phyloP scores from a whole-genome alignment of 2,113 vertebrate genomes.

The Paralichthys olivaceus region DNA sequence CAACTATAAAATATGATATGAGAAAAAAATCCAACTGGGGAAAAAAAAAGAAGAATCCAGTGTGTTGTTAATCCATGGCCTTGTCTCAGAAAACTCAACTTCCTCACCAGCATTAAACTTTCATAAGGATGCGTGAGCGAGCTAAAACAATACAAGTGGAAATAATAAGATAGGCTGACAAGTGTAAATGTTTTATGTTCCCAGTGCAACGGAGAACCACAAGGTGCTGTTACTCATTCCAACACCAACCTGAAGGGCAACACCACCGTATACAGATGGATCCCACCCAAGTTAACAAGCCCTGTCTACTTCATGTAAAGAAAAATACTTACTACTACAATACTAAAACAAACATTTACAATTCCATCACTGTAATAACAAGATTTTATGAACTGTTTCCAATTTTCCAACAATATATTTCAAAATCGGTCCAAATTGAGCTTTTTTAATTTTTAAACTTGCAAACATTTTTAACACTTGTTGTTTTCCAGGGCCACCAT shows the following conservation, averaged over 20 bases:
- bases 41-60: neutral
- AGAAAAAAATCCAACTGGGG: neutral
- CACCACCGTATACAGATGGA: slow-evolving; percentile 59
- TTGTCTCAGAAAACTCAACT: neutral
- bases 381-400: too few relatives aligned
- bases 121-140: neutral
- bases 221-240: slow-evolving; percentile 56
- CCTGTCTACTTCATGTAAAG: slow-evolving; percentile 59
- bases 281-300: neutral
- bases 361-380: neutral
- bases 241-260: slow-evolving; percentile 67
- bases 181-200: slow-evolving; percentile 3
- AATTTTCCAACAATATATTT: too few relatives aligned
- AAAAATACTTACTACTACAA: neutral
- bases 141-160: neutral
- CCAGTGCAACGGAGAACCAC: slow-evolving; percentile 46
- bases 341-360: neutral
- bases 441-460: too few relatives aligned
- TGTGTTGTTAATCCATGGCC: neutral
- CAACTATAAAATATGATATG: neutral
- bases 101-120: neutral
- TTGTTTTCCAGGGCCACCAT: slow-evolving; percentile 46
- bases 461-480: neutral
- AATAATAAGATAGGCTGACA: neutral
- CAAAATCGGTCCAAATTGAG: too few relatives aligned